phyloP scores from a whole-genome alignment of 2,888 invertebrate species.

The Tetheella fluctuosa region DNA sequence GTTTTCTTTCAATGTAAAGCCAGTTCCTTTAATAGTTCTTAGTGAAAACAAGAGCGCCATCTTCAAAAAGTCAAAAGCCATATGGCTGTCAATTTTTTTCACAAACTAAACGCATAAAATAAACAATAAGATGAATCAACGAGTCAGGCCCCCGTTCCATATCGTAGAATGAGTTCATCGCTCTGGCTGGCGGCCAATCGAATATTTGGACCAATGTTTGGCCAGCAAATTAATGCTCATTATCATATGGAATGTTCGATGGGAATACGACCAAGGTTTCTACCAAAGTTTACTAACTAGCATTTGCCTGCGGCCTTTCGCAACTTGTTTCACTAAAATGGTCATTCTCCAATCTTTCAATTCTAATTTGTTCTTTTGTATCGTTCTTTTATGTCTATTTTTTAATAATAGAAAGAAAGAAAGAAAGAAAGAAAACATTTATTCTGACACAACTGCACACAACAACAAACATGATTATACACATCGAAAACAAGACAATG shows the following conservation, averaged over 20 bases:
- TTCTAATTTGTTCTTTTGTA: no score
- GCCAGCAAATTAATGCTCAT: constrained; percentile 13
- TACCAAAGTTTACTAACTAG: neutral
- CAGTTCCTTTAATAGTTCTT: neutral
- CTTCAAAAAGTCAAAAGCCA: constrained; percentile 2
- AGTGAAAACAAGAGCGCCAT: neutral
- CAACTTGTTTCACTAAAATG: no score
- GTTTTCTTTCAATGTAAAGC: neutral
- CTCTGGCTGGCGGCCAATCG: constrained; percentile 18
- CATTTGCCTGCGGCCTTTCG: no score
- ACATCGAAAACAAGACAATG: no score
- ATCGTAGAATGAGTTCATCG: constrained; percentile 20
- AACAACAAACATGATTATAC: no score
- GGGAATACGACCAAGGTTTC: neutral
- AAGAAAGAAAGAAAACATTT: no score
- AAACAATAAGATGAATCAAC: constrained; percentile 4
- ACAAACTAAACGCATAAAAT: neutral
- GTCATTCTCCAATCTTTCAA: no score
- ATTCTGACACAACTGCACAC: no score
- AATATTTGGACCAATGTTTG: constrained; percentile 19
- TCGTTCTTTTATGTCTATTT: no score
- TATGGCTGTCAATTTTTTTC: neutral
- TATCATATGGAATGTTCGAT: neutral
- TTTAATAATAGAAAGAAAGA: no score
- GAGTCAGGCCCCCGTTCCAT: neutral